Evolutionary conservation across 1,140 invertebrate species (phyloP), one percentile per base, ranked within the genome.

Genomic region (Heterodera schachtii): DNA sequence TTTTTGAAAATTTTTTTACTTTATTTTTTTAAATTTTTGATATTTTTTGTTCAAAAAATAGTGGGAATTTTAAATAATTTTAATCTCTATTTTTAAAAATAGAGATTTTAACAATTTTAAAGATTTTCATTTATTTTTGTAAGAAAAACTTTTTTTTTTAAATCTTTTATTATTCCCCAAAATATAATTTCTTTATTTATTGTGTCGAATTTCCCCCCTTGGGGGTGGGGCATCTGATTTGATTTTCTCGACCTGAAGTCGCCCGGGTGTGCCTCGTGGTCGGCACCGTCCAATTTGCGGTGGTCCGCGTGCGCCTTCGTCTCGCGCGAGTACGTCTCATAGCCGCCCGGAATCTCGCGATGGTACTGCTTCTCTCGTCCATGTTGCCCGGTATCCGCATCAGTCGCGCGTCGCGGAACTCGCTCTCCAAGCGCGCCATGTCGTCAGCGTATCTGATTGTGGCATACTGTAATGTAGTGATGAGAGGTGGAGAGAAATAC

Each of bases 371-470:
- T 21, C 69, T 71, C 69, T 84, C 83, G 74, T 84, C 75, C 76
- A 84, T 79, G 67, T 73, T 81, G 47, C 83, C 83, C 66, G 83
- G 83, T 73, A 83, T 43, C 49, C 78, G 75, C 75, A 84, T 83
- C 46, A 84, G 73, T 52, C 64, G 83, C 52, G 83, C 74, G 73
- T 84, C 83, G 76, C 83, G 83, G 70, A 84, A 84, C 73, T 84
- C 83, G 73, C 83, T 83, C 66, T 84, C 83, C 73, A 84, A 71
- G 43, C 77, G 84, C 44, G 83, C 82, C 83, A 84, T 84, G 71
- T 84, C 83, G 7, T 84, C 83, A 60, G 84, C 82, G 71, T 84
- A 80, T 43, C 83, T 84, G 43, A 19, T 69, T 69, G 67, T 31
- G 31, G 31, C 31, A 31, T 31, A 31, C 31, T 31, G 31, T 31